Conservation (phyloP, 2,113 vertebrate genomes). For the Vicugna pacos region DNA sequence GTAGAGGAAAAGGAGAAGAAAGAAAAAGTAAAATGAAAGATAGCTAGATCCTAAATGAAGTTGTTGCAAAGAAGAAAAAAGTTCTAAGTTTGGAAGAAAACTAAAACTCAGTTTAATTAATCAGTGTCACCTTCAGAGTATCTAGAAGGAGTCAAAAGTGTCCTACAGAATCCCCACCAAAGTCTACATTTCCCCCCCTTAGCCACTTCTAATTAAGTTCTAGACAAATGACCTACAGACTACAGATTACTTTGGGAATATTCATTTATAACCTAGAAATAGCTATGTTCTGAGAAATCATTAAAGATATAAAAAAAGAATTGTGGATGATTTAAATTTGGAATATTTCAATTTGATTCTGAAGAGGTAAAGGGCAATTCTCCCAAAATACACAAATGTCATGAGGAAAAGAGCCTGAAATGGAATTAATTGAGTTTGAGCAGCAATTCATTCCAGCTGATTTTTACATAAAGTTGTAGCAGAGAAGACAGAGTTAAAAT, state of each 20-base stretch:
- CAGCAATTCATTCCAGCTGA: not conserved
- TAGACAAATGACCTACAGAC: not conserved
- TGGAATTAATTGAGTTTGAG: slow-evolving; percentile 1
- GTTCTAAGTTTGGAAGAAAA: slow-evolving; percentile 22
- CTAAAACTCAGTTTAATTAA: not conserved
- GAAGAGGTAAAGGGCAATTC: not conserved
- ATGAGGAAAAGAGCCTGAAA: slow-evolving; percentile 63
- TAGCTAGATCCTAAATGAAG: not conserved
- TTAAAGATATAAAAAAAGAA: not conserved
- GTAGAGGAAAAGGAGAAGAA: not conserved
- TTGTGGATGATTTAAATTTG: not conserved
- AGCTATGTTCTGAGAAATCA: not conserved
- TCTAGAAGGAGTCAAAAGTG: not conserved
- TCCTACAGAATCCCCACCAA: not conserved
- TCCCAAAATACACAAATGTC: slow-evolving; percentile 50
- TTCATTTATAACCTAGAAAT: not conserved
- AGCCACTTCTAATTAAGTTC: not conserved
- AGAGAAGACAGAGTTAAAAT: slow-evolving; percentile 18
- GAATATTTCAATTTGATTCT: not conserved
- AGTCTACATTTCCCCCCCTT: not conserved
- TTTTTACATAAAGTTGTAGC: slow-evolving; percentile 14
- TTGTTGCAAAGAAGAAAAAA: not conserved
- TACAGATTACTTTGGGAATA: not conserved
- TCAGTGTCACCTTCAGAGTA: not conserved
- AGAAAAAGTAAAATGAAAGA: not conserved